These are phyloP conservation scores for Pharmacophagus antenor DNA, from an alignment of 2,888 invertebrate genomes.

Conservation along the genomic window DNA sequence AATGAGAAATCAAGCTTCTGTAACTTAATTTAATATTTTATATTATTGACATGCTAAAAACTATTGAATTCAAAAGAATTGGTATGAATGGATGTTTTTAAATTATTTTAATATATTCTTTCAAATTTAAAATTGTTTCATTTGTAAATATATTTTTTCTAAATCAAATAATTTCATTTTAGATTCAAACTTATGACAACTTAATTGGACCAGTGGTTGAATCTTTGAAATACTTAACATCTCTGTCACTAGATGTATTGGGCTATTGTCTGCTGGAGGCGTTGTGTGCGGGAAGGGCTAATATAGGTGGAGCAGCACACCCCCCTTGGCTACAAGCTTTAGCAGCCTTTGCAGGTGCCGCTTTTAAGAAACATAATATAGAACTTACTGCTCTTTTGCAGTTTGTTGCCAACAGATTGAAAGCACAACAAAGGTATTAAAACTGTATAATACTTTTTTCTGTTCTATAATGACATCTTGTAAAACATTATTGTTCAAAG, in stretches of 20 bases:
- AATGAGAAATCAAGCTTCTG: no score
- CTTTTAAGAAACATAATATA: conserved; percentile 98
- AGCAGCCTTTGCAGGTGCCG: conserved; percentile 96
- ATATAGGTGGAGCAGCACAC: conserved; percentile 89
- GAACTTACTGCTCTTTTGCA: conserved; percentile 97
- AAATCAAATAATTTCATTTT: conserved; percentile 64
- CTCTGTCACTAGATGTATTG: conserved; percentile 96
- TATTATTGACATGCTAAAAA: no score
- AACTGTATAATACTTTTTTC: neutral
- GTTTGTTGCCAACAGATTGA: conserved; percentile 98
- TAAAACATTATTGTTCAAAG: no score
- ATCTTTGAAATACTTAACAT: conserved; percentile 96
- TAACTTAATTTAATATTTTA: no score
- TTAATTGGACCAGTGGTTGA: conserved; percentile 98
- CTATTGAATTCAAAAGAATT: no score
- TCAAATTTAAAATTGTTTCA: no score
- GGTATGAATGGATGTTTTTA: no score
- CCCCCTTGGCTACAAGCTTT: conserved; percentile 97
- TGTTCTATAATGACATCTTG: neutral
- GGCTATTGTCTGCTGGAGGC: conserved; percentile 97
- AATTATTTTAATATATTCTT: no score
- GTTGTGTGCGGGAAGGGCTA: conserved; percentile 77
- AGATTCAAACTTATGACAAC: conserved; percentile 97
- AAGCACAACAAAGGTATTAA: conserved; percentile 94
- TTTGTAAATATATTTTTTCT: neutral